Conservation (phyloP, 2,797 vertebrate species). For the Micromesistius poutassou region DNA sequence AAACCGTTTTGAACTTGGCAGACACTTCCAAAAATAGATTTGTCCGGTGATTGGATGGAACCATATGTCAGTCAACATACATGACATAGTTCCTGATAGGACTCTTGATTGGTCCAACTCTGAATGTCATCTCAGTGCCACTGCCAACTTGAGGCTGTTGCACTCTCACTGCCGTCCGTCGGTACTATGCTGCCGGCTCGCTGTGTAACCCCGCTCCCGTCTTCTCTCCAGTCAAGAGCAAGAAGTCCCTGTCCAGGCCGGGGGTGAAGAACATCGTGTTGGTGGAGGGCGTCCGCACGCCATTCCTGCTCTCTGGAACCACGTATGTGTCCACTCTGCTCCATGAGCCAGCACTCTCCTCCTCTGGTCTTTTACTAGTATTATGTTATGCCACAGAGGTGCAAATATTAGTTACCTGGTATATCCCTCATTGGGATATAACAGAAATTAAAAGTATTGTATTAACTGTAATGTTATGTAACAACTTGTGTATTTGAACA, state of each 20-base stretch:
- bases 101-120: not conserved
- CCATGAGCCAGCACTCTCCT: not conserved
- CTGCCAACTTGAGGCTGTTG: not conserved
- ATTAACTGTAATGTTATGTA: not conserved
- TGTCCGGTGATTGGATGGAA: too few species aligned
- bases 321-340: constrained; percentile 72
- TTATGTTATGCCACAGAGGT: not conserved
- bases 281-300: constrained; percentile 92
- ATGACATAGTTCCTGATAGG: too few species aligned
- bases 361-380: too few species aligned
- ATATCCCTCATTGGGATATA: too few species aligned
- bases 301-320: constrained; percentile 89
- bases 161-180: not conserved
- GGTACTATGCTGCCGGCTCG: not conserved
- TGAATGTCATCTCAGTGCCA: not conserved
- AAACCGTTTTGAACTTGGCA: too few species aligned
- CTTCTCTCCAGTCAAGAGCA: constrained; percentile 75
- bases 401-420: not conserved
- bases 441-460: not conserved
- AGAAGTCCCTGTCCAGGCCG: constrained; percentile 82
- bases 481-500: not conserved
- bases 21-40: too few species aligned
- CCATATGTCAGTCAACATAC: too few species aligned
- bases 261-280: constrained; percentile 89
- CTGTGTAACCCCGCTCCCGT: constrained; percentile 15